Percentiles rank a stretch among this genome's conserved stretches.
Evolutionary conservation across 2,797 vertebrate genomes (phyloP).

Genomic region (Sylvia borin): DNA sequence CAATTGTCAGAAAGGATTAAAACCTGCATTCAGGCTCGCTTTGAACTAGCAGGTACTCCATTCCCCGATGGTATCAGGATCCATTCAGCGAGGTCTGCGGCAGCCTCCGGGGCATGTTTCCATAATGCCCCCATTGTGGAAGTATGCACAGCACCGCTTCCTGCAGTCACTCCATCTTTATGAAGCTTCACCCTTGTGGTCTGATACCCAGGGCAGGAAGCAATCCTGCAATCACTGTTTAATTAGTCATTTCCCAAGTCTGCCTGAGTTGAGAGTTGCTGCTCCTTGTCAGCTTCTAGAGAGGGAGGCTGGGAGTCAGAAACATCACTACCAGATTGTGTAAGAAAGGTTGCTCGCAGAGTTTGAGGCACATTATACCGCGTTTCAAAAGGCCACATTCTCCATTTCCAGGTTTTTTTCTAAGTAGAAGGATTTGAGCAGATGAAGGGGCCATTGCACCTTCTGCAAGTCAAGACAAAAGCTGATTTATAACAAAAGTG

Average conservation of each 20-base stretch:
- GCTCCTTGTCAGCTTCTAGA: conserved; percentile 5
- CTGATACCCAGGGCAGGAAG: conserved; percentile 58
- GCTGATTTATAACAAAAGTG: background rate
- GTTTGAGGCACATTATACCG: fast-evolving
- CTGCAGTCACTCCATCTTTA: conserved; percentile 43
- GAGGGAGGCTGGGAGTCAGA: background rate
- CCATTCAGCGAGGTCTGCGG: conserved; percentile 35
- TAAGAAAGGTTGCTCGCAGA: background rate
- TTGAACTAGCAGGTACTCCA: conserved; percentile 70
- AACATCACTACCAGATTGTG: background rate
- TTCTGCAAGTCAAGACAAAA: conserved; percentile 37
- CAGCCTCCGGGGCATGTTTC: conserved; percentile 62
- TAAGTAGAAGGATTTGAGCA: background rate
- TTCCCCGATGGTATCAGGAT: conserved; percentile 65
- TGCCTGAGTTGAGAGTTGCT: conserved; percentile 1
- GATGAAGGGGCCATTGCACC: background rate
- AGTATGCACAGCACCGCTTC: conserved; percentile 33
- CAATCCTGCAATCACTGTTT: conserved; percentile 63
- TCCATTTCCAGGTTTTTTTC: background rate
- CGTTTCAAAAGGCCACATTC: background rate
- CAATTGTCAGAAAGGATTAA: conserved; percentile 72
- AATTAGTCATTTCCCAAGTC: conserved; percentile 69
- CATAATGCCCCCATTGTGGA: conserved; percentile 67
- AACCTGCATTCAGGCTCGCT: conserved; percentile 64
- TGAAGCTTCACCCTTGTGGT: conserved; percentile 60